Base-by-base conservation (phyloP, 1,140 invertebrate species). In the Cardiocondyla obscurior region DNA sequence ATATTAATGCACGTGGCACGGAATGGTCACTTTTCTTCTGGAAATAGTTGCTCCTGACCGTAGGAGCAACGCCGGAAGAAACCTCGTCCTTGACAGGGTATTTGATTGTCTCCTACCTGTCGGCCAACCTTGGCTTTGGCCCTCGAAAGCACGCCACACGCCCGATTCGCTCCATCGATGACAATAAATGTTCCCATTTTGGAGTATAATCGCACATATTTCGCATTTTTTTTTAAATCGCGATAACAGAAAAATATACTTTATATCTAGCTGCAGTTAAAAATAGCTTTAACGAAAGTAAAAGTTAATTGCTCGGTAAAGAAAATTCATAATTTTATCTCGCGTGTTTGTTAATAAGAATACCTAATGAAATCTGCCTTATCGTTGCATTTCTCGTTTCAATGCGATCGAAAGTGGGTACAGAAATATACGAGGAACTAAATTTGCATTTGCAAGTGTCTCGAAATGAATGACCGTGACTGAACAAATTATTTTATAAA, bases 1-100 rank as follows among this genome's bases (percentile, higher is more conserved):
- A 92, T 93, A 92, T 92, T 92, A 90, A 93, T 90, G 70, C 51
- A 22, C 62, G 42, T 42, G 79, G 85, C 73, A 72, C 72, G 83
- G 42, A 88, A 85, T 86, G 69, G 74, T 87, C 73, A 85, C 81
- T 89, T 89, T 83, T 89, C 87, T 81, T 67, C 91, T 82, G 25
- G 70, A 89, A 91, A 90, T 89, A 90, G 85, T 69, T 36, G 77
- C 88, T 28, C 28, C 16, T n/a, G 36, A 28, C 7, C 30, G 36
- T 33, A 33, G n/a, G 46, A 83, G 39, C 65, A 36, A 39, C n/a
- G 74, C 74, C 55, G 79, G 57, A 72, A 87, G 62, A 67, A 79
- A 53, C 53, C 4, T n/a, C 82, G 81, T 36, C 84, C 85, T 87
- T 86, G 70, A 16, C 25, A 22, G 4, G 67, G 19, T 7, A 28